Percentiles rank a stretch among this genome's conserved stretches.
These are phyloP conservation scores for Manis javanica DNA, from an alignment of 2,797 vertebrate species.

Conservation along the genomic window DNA sequence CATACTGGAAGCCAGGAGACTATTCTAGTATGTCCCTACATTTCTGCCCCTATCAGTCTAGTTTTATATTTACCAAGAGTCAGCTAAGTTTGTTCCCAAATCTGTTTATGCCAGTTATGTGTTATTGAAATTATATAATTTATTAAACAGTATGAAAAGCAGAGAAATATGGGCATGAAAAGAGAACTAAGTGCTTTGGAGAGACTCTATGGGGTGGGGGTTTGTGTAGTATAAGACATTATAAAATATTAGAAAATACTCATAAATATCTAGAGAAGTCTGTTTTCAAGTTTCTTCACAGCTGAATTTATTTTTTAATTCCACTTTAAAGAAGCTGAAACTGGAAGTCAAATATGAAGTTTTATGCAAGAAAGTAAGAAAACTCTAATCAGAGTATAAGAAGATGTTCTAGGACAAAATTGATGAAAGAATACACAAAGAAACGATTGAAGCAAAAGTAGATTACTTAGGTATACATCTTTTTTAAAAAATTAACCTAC, in stretches of 20 bases:
- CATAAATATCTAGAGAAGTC: not conserved
- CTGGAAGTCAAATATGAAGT: not conserved
- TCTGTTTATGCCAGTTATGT: slow-evolving; percentile 4
- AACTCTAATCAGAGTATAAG: not conserved
- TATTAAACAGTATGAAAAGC: slow-evolving; percentile 24
- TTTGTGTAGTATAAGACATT: not conserved
- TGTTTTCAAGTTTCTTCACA: not conserved
- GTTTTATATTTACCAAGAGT: slow-evolving; percentile 13
- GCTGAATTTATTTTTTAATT: slow-evolving; percentile 17
- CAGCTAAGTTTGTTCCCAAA: not conserved
- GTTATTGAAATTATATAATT: not conserved
- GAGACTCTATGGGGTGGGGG: not conserved
- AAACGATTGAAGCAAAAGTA: not conserved
- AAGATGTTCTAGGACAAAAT: not conserved
- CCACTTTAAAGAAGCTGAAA: slow-evolving; percentile 21
- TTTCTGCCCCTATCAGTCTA: not conserved
- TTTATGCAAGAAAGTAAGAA: not conserved
- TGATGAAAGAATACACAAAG: not conserved
- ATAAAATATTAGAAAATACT: slow-evolving; percentile 34
- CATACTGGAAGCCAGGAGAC: not conserved
- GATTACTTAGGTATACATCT: not conserved
- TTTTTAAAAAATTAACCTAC: not conserved
- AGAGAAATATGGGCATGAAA: slow-evolving; percentile 5
- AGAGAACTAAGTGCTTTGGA: slow-evolving; percentile 21
- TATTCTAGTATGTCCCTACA: not conserved